Evolutionary conservation across 1,140 invertebrate species (phyloP).

Genomic region (Eulimnadia texana): DNA sequence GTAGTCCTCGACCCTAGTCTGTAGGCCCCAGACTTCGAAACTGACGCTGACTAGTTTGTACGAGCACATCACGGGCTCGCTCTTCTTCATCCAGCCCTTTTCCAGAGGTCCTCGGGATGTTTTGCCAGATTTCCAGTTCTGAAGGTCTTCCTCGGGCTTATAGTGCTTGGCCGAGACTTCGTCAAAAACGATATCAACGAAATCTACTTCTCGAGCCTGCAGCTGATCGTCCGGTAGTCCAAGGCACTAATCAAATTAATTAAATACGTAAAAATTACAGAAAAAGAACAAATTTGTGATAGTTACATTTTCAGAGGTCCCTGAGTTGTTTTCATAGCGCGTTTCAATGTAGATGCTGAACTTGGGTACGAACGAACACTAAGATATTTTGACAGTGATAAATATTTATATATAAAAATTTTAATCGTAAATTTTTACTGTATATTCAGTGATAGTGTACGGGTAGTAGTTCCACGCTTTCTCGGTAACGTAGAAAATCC

Average conservation of each 20-base stretch:
- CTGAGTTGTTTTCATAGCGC: slow-evolving; percentile 79
- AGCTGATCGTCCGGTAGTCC: slow-evolving; percentile 56
- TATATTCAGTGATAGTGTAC: slow-evolving; percentile 67
- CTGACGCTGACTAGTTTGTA: slow-evolving; percentile 76
- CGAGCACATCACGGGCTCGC: slow-evolving; percentile 78
- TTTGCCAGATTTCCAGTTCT: slow-evolving; percentile 28
- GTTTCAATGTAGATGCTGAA: slow-evolving; percentile 77
- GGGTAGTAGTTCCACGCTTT: slow-evolving; percentile 94
- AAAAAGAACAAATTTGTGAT: slow-evolving; percentile 48
- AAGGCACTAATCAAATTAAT: slow-evolving; percentile 52
- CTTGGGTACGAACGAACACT: slow-evolving; percentile 86
- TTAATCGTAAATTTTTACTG: slow-evolving; percentile 13
- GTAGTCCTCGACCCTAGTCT: slow-evolving; percentile 76
- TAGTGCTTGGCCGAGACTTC: slow-evolving; percentile 71
- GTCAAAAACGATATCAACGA: slow-evolving; percentile 77
- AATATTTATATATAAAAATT: not conserved
- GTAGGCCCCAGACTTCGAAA: slow-evolving; percentile 84
- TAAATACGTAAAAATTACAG: slow-evolving; percentile 1
- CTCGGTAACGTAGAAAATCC: slow-evolving; percentile 83
- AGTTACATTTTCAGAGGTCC: slow-evolving; percentile 73
- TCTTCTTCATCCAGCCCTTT: slow-evolving; percentile 68
- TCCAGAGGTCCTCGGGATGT: slow-evolving; percentile 32
- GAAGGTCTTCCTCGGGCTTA: slow-evolving; percentile 55
- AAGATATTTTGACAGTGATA: slow-evolving; percentile 30
- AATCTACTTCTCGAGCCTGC: slow-evolving; percentile 54